A percentile compares a stretch with the other conserved stretches of the same genome.
Conservation (phyloP, 2,113 vertebrate genomes). For the Kobus ellipsiprymnus region DNA sequence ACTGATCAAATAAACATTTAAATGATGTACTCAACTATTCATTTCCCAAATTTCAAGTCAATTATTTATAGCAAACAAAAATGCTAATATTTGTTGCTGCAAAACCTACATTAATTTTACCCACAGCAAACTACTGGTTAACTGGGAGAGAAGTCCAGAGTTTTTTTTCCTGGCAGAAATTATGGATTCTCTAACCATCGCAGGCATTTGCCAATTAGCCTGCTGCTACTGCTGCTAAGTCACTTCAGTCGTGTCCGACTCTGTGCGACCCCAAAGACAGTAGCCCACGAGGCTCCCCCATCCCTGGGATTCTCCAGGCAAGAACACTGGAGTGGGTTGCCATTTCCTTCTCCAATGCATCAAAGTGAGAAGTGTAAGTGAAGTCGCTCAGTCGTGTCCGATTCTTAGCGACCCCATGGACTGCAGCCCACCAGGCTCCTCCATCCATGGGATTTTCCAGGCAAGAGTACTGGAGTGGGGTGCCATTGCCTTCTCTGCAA, state of each 20-base stretch:
- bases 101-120: constrained; percentile 56
- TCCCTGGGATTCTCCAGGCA: too few species aligned
- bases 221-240: background rate
- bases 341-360: too few species aligned
- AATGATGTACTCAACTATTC: constrained; percentile 34
- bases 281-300: too few species aligned
- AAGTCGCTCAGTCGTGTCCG: too few species aligned
- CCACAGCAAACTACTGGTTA: constrained; percentile 56
- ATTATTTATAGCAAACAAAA: constrained; percentile 41
- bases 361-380: too few species aligned
- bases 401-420: too few species aligned
- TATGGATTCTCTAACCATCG: constrained; percentile 43
- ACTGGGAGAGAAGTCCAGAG: constrained; percentile 42
- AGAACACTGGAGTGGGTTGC: too few species aligned
- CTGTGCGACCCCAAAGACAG: too few species aligned
- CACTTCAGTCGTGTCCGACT: too few species aligned
- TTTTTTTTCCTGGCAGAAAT: constrained; percentile 48
- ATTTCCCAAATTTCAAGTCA: constrained; percentile 48
- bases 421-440: too few species aligned
- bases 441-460: too few species aligned
- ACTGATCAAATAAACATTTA: constrained; percentile 38
- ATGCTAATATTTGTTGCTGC: constrained; percentile 14
- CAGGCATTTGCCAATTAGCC: constrained; percentile 53
- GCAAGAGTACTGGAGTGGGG: too few species aligned
- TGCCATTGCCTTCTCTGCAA: background rate